Conservation (phyloP, 2,888 invertebrate species). For the Ceramica pisi region DNA sequence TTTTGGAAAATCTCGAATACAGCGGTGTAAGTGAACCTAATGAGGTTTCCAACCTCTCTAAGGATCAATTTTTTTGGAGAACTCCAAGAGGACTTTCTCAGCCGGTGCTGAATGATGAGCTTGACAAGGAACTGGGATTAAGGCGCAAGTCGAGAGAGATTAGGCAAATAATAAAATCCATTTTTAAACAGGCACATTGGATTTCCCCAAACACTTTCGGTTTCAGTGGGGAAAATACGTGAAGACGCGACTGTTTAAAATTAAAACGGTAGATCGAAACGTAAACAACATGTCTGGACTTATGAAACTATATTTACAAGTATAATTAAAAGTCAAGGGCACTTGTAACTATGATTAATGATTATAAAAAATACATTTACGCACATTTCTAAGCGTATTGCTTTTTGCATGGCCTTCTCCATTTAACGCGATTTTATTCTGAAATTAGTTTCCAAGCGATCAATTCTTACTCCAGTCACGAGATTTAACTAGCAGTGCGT, state of each 20-base stretch:
- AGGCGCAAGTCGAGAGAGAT: too few relatives aligned
- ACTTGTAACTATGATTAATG: slow-evolving; percentile 3
- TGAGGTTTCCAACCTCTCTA: too few relatives aligned
- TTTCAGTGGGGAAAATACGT: slow-evolving; percentile 7
- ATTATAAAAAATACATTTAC: slow-evolving; percentile 5
- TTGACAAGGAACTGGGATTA: too few relatives aligned
- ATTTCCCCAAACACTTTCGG: background rate
- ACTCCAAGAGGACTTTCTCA: too few relatives aligned
- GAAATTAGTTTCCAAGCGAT: slow-evolving; percentile 25
- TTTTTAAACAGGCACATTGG: background rate
- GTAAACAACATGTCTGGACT: slow-evolving; percentile 23
- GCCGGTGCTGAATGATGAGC: too few relatives aligned
- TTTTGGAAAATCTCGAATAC: too few relatives aligned
- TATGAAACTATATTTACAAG: slow-evolving; percentile 20
- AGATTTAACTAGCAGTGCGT: slow-evolving; percentile 38
- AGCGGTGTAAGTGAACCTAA: too few relatives aligned
- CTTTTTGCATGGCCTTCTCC: slow-evolving; percentile 11
- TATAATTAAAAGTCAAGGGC: slow-evolving; percentile 29
- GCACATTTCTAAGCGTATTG: background rate
- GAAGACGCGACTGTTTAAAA: background rate
- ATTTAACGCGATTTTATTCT: slow-evolving; percentile 19
- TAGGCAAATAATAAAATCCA: too few relatives aligned
- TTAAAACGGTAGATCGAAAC: background rate
- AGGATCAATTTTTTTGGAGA: too few relatives aligned
- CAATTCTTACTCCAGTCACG: slow-evolving; percentile 39